phyloP scores from a whole-genome alignment of 2,888 invertebrate species.

The Ornithoptera priamus region DNA sequence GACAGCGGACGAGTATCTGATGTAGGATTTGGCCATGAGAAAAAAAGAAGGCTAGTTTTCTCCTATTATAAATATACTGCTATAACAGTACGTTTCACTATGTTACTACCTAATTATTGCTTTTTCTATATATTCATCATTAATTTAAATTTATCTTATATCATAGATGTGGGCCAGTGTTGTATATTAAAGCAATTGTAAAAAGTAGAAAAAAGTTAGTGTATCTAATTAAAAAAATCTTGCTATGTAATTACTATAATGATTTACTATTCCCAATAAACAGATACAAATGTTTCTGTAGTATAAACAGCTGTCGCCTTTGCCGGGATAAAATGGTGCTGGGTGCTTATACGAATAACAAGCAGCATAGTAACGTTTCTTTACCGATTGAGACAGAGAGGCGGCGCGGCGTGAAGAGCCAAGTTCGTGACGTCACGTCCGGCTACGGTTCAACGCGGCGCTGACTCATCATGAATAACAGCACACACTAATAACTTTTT shows the following conservation, averaged over 20 bases:
- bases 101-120: too few relatives aligned
- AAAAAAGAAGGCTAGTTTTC: too few relatives aligned
- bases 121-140: too few relatives aligned
- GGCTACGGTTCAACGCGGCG: conserved; percentile 34
- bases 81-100: too few relatives aligned
- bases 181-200: too few relatives aligned
- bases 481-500: conserved; percentile 10
- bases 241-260: background rate
- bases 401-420: conserved; percentile 49
- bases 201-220: too few relatives aligned
- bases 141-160: too few relatives aligned
- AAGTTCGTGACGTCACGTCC: conserved; percentile 54
- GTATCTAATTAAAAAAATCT: too few relatives aligned
- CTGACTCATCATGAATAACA: conserved; percentile 31
- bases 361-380: conserved; percentile 47
- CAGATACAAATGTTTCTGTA: background rate
- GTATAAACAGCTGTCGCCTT: conserved; percentile 57
- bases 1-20: too few relatives aligned
- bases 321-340: conserved; percentile 66
- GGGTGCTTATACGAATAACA: conserved; percentile 60
- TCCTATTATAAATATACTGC: too few relatives aligned
- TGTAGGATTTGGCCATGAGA: too few relatives aligned
- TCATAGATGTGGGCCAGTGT: too few relatives aligned
- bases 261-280: background rate
- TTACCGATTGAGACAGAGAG: conserved; percentile 31